These are phyloP conservation scores for Aldrovandia affinis DNA, from an alignment of 2,797 vertebrate species.

Conservation along the genomic window DNA sequence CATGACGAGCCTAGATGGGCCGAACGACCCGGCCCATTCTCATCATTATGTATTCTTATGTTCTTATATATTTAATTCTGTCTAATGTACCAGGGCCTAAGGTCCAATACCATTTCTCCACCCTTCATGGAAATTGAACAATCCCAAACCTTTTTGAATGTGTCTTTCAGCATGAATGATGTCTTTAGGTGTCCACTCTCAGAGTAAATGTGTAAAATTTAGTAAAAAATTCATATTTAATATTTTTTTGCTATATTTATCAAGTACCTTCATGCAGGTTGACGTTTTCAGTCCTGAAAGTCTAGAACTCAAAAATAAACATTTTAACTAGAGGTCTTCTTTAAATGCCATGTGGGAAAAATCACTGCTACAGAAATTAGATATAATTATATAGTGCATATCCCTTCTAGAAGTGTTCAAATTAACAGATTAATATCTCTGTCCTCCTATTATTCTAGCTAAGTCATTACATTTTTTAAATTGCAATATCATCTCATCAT, in stretches of 20 bases:
- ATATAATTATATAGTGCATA: too few species aligned
- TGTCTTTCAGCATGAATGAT: background rate
- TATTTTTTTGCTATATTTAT: background rate
- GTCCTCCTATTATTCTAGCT: too few species aligned
- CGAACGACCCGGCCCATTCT: too few species aligned
- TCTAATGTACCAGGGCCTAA: background rate
- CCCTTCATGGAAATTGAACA: too few species aligned
- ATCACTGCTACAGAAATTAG: background rate
- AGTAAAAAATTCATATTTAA: background rate
- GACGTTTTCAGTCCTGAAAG: background rate
- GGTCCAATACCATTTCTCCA: background rate
- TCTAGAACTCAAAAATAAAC: background rate
- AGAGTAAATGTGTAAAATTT: background rate
- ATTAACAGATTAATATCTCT: too few species aligned
- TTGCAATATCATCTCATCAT: too few species aligned
- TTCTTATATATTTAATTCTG: background rate
- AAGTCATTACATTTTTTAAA: too few species aligned
- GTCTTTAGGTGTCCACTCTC: background rate
- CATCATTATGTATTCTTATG: too few species aligned
- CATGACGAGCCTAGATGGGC: too few species aligned
- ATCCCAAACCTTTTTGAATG: too few species aligned
- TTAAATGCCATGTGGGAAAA: background rate
- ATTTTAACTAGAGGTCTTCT: background rate
- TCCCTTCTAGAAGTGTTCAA: too few species aligned
- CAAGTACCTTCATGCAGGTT: background rate